Percentiles rank a stretch among this genome's conserved stretches.
phyloP scores from a whole-genome alignment of 2,797 vertebrate genomes.

The Petrocephalus schoutedeni region DNA sequence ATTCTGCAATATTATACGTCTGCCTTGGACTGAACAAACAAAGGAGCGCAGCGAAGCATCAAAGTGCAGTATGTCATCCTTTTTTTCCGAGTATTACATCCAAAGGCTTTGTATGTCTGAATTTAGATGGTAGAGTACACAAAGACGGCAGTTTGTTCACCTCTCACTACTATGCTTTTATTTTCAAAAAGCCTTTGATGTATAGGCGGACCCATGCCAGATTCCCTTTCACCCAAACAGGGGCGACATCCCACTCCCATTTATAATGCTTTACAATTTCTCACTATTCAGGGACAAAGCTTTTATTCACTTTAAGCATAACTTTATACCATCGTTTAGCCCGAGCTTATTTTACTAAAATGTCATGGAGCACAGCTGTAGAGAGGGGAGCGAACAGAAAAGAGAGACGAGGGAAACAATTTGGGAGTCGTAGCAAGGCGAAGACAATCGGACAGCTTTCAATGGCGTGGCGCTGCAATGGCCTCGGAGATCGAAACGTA shows the following conservation, averaged over 20 bases:
- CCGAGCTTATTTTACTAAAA: conserved; percentile 37
- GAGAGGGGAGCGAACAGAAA: not conserved
- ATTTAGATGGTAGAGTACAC: conserved; percentile 67
- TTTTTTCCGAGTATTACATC: conserved; percentile 74
- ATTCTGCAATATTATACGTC: conserved; percentile 76
- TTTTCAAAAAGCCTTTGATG: conserved; percentile 68
- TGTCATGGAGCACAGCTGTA: conserved; percentile 7
- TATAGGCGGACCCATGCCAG: conserved; percentile 69
- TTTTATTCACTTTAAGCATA: conserved; percentile 67
- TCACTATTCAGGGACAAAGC: conserved; percentile 58
- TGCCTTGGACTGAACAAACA: conserved; percentile 65
- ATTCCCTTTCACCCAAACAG: conserved; percentile 66
- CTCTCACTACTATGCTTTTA: conserved; percentile 75
- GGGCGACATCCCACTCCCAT: conserved; percentile 70
- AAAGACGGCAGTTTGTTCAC: conserved; percentile 76
- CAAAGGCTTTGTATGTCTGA: conserved; percentile 38
- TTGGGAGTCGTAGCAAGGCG: not conserved
- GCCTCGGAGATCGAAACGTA: not conserved
- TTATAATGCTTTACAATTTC: conserved; percentile 68
- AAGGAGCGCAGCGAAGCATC: conserved; percentile 67
- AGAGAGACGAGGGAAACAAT: conserved; percentile 15
- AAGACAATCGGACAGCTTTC: conserved; percentile 22
- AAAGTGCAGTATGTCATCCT: conserved; percentile 73
- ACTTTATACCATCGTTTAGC: conserved; percentile 61
- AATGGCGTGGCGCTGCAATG: not conserved